Evolutionary conservation across 2,888 invertebrate genomes (phyloP).

Genomic region (Alsophila aescularia): DNA sequence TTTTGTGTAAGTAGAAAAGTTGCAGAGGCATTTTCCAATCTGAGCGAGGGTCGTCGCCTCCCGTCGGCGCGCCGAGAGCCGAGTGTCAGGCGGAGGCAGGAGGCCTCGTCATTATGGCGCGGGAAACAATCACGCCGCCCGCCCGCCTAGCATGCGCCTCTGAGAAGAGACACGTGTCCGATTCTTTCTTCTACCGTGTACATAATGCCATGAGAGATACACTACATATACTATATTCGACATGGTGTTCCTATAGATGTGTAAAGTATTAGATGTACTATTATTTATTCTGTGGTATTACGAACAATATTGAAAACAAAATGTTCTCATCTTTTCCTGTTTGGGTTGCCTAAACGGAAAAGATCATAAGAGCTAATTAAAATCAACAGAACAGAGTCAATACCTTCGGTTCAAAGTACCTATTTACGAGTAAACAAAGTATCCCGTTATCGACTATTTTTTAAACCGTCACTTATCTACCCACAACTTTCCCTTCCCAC

Average conservation of each 20-base stretch:
- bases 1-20: constrained; percentile 77
- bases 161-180: neutral
- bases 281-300: no score
- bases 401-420: no score
- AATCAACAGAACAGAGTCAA: no score
- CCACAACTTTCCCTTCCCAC: no score
- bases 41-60: constrained; percentile 52
- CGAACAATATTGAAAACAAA: no score
- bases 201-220: no score
- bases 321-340: no score
- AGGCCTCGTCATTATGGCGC: constrained; percentile 65
- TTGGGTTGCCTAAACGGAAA: no score
- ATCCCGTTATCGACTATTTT: neutral
- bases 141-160: constrained; percentile 30
- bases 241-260: no score
- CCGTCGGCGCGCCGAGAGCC: constrained; percentile 41
- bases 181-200: neutral
- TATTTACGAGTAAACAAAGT: neutral
- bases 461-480: neutral
- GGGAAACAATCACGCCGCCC: constrained; percentile 56
- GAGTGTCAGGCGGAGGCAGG: constrained; percentile 29
- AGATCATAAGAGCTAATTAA: constrained; percentile 2
- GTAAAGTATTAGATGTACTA: no score
- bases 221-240: no score
- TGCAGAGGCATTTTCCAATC: constrained; percentile 75